These are phyloP conservation scores for Eustalomyia histrio DNA, from an alignment of 2,888 invertebrate genomes.

Conservation along the genomic window DNA sequence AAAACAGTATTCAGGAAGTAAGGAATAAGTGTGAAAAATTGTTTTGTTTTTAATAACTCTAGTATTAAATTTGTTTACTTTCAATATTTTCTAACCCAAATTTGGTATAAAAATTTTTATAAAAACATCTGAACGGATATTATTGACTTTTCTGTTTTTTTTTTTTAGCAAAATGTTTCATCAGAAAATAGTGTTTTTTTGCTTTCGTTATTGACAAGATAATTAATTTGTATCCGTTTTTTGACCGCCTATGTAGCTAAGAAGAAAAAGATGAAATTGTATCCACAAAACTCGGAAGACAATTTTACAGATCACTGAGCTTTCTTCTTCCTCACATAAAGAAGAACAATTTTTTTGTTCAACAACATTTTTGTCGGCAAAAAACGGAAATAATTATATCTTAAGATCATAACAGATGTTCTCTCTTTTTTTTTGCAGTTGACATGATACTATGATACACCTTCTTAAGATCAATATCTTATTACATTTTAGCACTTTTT, in stretches of 20 bases:
- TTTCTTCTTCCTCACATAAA: slow-evolving; percentile 10
- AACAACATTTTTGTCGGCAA: slow-evolving; percentile 27
- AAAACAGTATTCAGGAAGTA: not conserved
- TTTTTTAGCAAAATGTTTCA: not conserved
- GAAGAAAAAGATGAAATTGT: slow-evolving; percentile 26
- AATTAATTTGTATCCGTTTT: slow-evolving; percentile 44
- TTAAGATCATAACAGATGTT: slow-evolving; percentile 65
- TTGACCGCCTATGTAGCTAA: not conserved
- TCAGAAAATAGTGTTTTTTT: not conserved
- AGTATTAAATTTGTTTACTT: not conserved
- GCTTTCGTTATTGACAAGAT: not conserved
- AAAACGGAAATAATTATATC: slow-evolving; percentile 60
- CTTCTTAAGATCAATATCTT: slow-evolving; percentile 52
- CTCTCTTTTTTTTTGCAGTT: slow-evolving; percentile 40
- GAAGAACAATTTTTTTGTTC: not conserved
- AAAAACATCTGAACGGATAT: slow-evolving; percentile 12
- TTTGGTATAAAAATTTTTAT: not conserved
- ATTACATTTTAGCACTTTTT: slow-evolving; percentile 62
- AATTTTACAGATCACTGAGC: slow-evolving; percentile 66
- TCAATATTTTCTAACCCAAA: not conserved
- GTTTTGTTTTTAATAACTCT: not conserved
- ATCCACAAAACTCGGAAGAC: slow-evolving; percentile 60
- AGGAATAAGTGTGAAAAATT: not conserved
- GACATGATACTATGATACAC: slow-evolving; percentile 47
- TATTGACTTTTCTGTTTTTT: not conserved